Conservation (phyloP, 35 echinoderm and acorn worm species). For the Anneissia japonica region DNA sequence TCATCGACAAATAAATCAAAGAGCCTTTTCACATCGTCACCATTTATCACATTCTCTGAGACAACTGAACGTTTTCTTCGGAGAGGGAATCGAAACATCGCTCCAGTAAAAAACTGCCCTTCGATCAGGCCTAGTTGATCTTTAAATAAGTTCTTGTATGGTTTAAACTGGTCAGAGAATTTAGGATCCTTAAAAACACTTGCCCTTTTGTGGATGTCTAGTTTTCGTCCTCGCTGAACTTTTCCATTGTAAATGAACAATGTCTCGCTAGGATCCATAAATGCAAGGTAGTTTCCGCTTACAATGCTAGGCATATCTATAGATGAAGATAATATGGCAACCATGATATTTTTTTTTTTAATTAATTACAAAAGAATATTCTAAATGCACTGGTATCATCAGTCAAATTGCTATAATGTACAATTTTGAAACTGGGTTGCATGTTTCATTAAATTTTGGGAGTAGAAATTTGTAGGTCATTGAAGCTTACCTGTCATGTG, state of each 20-base stretch:
- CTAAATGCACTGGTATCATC: no score
- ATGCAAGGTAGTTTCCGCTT: constrained; percentile 29
- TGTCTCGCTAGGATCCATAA: constrained; percentile 46
- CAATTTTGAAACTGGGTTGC: no score
- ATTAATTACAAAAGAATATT: no score
- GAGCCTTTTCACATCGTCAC: not conserved
- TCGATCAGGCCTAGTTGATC: not conserved
- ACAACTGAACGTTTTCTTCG: constrained; percentile 8
- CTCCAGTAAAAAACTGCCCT: constrained; percentile 18
- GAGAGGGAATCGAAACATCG: constrained; percentile 58
- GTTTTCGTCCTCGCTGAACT: not conserved
- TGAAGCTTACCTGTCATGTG: constrained; percentile 11
- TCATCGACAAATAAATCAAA: constrained; percentile 23
- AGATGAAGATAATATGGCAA: constrained; percentile 5
- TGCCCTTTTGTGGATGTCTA: not conserved
- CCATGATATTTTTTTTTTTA: no score
- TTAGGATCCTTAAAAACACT: not conserved
- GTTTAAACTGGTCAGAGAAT: constrained; percentile 29
- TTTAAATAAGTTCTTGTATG: constrained; percentile 25
- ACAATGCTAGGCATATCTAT: constrained; percentile 59
- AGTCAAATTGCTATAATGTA: no score
- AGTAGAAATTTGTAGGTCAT: no score
- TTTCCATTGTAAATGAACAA: constrained; percentile 14
- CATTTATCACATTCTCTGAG: constrained; percentile 2
- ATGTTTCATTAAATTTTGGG: no score